Percentiles rank a stretch among this genome's conserved stretches.
These are phyloP conservation scores for Laothoe populi DNA, from an alignment of 2,888 invertebrate genomes.

Conservation along the genomic window DNA sequence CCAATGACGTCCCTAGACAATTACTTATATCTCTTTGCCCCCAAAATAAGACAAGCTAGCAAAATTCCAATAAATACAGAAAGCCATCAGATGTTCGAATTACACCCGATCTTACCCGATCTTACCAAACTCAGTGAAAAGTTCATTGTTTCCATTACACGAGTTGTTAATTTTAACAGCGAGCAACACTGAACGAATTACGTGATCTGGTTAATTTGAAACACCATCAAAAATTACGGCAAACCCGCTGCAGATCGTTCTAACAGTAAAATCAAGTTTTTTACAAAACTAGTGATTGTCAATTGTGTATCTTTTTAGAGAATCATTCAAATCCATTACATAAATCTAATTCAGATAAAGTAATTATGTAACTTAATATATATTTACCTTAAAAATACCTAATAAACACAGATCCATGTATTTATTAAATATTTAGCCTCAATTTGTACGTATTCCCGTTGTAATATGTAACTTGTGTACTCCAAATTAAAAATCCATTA, in stretches of 20 bases:
- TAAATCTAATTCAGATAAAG: no score
- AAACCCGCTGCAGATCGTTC: background rate
- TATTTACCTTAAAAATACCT: no score
- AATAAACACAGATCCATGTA: no score
- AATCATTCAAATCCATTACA: no score
- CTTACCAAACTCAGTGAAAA: slow-evolving; percentile 18
- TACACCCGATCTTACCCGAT: background rate
- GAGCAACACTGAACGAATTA: slow-evolving; percentile 23
- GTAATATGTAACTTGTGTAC: background rate
- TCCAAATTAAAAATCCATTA: slow-evolving; percentile 16
- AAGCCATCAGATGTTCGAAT: slow-evolving; percentile 6
- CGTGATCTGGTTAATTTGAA: slow-evolving; percentile 37
- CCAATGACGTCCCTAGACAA: no score
- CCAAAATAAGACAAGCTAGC: background rate
- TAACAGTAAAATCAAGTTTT: background rate
- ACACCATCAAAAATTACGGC: slow-evolving; percentile 34
- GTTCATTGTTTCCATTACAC: slow-evolving; percentile 26
- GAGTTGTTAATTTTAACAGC: slow-evolving; percentile 31
- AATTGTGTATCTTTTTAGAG: no score
- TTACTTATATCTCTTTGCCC: background rate
- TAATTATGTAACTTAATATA: no score
- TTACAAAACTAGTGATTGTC: no score
- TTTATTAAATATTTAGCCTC: background rate
- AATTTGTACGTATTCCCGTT: background rate
- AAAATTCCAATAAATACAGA: background rate